Base-by-base conservation (phyloP, 2,797 vertebrate genomes). In the Myotis vivesi region DNA sequence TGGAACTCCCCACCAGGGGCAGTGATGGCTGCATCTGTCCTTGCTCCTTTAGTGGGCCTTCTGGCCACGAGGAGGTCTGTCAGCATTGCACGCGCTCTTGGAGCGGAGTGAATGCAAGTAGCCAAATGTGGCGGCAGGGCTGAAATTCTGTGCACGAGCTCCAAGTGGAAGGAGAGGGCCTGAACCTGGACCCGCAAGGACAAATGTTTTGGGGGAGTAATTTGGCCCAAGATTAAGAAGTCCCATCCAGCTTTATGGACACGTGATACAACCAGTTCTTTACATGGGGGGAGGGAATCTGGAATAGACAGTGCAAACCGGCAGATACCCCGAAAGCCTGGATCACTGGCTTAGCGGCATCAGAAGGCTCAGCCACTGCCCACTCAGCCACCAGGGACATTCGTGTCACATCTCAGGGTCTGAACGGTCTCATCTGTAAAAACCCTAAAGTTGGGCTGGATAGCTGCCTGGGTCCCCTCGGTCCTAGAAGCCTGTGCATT, bases 1-100 rank as follows among this genome's bases (percentile, higher is more conserved):
- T 98, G 97, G 97, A 97, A 97, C 97, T 98, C 98, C 98, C 98
- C 97, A 98, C 97, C 97, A 98, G 98, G 98, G 98, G 98, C 98
- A 98, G 98, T 98, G 98, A 98, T 98, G 98, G 97, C 97, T 98
- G 97, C 98, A 98, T 98, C 98, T 98, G 98, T 98, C 98, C 95
- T 97, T 97, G 97, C 95, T 98, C 98, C 97, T 98, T 98, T 98
- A 97, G 97, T 97, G 97, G 96, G 86, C 96, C 95, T 97, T 98
- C 97, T 97, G 97, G 96, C 97, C 98, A 97, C 94, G 94, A 95
- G 91, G 97, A 92, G 96, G 92, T 97, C 98, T 98, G 97, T 98
- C 95, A 93, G 95, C 95, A 77, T 97, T 92, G 23, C 85, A 30
- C 49, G 8, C 1, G 0, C 88, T 84, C 91, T 84, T 89, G 92